Conservation (phyloP, 2,113 vertebrate species). For the Gallinago jamesoni region DNA sequence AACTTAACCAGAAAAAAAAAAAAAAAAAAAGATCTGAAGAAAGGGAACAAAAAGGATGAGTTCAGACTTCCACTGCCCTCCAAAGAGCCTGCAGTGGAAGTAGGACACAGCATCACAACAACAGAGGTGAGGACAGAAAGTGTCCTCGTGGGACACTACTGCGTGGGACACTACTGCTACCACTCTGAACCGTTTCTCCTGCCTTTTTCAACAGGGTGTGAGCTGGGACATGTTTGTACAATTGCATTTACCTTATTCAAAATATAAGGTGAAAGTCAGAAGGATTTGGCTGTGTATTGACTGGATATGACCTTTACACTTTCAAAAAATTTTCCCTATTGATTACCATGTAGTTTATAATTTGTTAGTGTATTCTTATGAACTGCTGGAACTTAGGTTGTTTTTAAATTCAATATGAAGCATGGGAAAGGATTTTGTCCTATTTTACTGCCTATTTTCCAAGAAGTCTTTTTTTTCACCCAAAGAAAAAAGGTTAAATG, state of each 20-base stretch:
- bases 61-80: not conserved
- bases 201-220: not conserved
- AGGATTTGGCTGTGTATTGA: not conserved
- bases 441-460: not conserved
- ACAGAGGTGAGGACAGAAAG: not conserved
- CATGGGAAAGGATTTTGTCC: not conserved
- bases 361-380: not conserved
- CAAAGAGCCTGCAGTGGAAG: not conserved
- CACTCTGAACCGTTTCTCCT: not conserved
- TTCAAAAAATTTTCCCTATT: not conserved
- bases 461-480: not conserved
- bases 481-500: not conserved
- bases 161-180: too few species aligned
- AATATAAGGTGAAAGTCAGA: not conserved
- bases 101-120: fast-evolving
- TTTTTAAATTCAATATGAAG: not conserved
- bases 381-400: not conserved
- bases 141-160: not conserved
- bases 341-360: not conserved
- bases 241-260: not conserved
- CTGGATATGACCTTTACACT: not conserved
- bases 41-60: not conserved
- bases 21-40: not conserved
- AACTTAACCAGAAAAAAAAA: not conserved
- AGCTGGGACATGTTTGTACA: not conserved